Evolutionary conservation across 2,113 vertebrate species (phyloP), one percentile per base, ranked within the genome.

Genomic region (Nanorana parkeri): DNA sequence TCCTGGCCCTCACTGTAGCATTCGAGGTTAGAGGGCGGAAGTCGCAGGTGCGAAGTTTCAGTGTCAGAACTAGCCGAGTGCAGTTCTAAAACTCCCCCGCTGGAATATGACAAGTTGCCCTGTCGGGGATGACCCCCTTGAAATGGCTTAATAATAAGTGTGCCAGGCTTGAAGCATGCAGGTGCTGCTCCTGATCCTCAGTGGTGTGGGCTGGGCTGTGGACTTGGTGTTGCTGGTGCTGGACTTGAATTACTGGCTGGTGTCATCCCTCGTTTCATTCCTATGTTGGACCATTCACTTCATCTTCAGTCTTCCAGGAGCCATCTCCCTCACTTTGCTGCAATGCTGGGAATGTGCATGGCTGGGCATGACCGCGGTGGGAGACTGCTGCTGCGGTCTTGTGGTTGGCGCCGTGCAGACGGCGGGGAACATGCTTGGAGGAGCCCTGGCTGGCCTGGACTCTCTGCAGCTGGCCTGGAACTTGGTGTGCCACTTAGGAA

Each of bases 191-290:
- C 63, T 93, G 60, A 71, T 97, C 1, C 87, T 97, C 60, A 92
- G 92, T 63, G 91, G 92, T 8, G 81, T 96, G 68, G 94, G 92
- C 32, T 89, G 92, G 88, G 90, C 91, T 58, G 77, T 97, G 85
- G 96, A 98, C 75, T 83, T 94, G 41, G 81, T 94, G 55, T 86
- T 92, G 4, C 86, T 99, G 58, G 66, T 98, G 83, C 86, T 99
- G 90, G 96, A 98, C 84, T 52, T 99, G 61, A 96, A 98, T 85
- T 98, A 97, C 77, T 84, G 96, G 84, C 80, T 97, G 5, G 94
- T 98, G 26, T 97, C 95, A 81, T 95, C 91, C 1, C 66, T 96
- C 51, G 88, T 99, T 21, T 92, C 92, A 23, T 86, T 89, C 1
- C 51, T 96, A 71, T 85, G 94, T 17, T 92, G 91, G 83, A 87